A percentile compares a stretch with the other conserved stretches of the same genome.
These are phyloP conservation scores for Congeria kusceri DNA, from an alignment of 2,888 invertebrate genomes.

Conservation along the genomic window DNA sequence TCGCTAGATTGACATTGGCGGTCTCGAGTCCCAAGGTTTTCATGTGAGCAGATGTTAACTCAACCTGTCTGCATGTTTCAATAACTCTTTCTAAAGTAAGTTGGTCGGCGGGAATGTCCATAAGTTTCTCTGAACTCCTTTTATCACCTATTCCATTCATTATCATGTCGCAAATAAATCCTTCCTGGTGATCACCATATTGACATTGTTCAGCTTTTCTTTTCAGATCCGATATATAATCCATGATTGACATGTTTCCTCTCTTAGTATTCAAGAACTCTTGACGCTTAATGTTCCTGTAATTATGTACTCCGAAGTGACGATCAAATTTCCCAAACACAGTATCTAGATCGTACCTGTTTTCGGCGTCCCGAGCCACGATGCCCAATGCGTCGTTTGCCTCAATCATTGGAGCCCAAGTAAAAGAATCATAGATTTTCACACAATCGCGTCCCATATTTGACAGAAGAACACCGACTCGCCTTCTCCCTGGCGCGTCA, in stretches of 20 bases:
- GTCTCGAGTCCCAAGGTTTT: constrained; percentile 28
- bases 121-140: constrained; percentile 46
- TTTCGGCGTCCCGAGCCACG: constrained; percentile 18
- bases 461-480: constrained; percentile 44
- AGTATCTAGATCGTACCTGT: constrained; percentile 40
- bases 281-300: constrained; percentile 54
- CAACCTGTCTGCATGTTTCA: constrained; percentile 40
- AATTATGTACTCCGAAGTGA: constrained; percentile 57
- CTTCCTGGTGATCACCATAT: constrained; percentile 55
- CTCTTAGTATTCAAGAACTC: constrained; percentile 53
- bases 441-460: constrained; percentile 48
- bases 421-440: constrained; percentile 52
- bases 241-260: constrained; percentile 38
- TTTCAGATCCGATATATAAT: constrained; percentile 48
- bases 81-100: constrained; percentile 38
- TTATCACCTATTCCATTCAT: constrained; percentile 52
- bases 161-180: constrained; percentile 53
- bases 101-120: constrained; percentile 40
- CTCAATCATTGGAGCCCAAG: constrained; percentile 33
- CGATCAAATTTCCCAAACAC: constrained; percentile 54
- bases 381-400: constrained; percentile 27
- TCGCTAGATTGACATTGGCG: no score
- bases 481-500: constrained; percentile 46
- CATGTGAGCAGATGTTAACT: constrained; percentile 40
- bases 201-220: constrained; percentile 54